A percentile compares a stretch with the other conserved stretches of the same genome.
Evolutionary conservation across 2,797 vertebrate genomes (phyloP).

Genomic region (Caiman crocodilus): DNA sequence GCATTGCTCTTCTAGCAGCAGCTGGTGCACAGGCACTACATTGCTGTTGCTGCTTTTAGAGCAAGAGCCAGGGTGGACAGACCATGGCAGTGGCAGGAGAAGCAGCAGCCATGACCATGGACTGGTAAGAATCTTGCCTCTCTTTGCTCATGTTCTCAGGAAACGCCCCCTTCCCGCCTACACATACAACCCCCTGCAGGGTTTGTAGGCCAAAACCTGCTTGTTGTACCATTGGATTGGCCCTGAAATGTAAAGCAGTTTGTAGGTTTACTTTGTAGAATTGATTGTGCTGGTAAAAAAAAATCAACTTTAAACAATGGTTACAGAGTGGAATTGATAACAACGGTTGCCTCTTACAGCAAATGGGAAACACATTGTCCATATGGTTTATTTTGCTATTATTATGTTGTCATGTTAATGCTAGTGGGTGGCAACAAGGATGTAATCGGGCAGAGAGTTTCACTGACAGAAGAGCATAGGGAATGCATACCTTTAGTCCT

Average conservation of each 20-base stretch:
- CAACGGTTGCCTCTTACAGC: background rate
- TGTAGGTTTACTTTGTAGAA: constrained; percentile 35
- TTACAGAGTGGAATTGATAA: constrained; percentile 13
- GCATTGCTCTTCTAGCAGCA: no score
- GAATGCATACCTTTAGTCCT: background rate
- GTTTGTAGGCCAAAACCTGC: no score
- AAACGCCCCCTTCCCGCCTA: no score
- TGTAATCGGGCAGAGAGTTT: background rate
- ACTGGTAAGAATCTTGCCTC: no score
- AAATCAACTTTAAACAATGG: constrained; percentile 1
- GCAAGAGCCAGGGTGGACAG: no score
- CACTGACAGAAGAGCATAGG: background rate
- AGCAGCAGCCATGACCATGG: no score
- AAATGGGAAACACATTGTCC: background rate
- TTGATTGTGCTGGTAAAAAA: background rate
- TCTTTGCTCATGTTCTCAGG: no score
- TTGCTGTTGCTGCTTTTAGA: no score
- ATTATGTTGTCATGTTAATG: background rate
- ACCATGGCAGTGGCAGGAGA: no score
- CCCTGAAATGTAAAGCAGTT: background rate
- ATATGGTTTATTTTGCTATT: constrained; percentile 23
- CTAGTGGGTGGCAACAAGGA: background rate
- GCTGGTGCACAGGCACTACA: no score
- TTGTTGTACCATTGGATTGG: no score
- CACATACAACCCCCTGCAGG: no score